phyloP scores from a whole-genome alignment of 2,888 invertebrate genomes.

The Rhyacophila evoluta region DNA sequence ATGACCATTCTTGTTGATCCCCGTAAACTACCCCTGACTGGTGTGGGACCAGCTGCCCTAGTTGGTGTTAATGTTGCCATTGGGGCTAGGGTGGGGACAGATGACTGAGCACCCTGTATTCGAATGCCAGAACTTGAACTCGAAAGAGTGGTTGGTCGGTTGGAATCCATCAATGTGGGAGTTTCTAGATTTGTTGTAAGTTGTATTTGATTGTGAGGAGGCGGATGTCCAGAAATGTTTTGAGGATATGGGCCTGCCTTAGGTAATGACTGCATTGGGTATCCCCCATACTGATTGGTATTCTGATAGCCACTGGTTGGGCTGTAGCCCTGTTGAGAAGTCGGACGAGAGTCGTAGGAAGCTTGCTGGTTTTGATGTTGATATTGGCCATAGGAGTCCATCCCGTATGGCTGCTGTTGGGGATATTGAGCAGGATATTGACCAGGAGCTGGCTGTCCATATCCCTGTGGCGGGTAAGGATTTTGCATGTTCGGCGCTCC shows the following conservation, averaged over 20 bases:
- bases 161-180: conserved; percentile 16
- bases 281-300: conserved; percentile 4
- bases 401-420: conserved; percentile 47
- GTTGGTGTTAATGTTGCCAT: too few species aligned
- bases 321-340: neutral
- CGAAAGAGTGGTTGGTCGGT: conserved; percentile 27
- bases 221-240: neutral
- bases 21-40: conserved; percentile 40
- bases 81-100: conserved; percentile 60
- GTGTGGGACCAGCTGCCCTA: conserved; percentile 44
- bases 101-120: conserved; percentile 58
- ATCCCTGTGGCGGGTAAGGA: conserved; percentile 57
- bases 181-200: neutral
- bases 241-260: conserved; percentile 10
- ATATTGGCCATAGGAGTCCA: conserved; percentile 17
- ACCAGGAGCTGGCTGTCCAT: conserved; percentile 64
- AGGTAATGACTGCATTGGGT: conserved; percentile 25
- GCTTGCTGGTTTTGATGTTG: conserved; percentile 8
- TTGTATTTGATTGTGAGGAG: conserved; percentile 2
- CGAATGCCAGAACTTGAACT: conserved; percentile 41
- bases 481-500: conserved; percentile 64
- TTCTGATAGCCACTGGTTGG: neutral
- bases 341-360: neutral
- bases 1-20: conserved; percentile 61
- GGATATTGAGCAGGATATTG: conserved; percentile 62